Evolutionary conservation across 2,113 vertebrate species (phyloP).

Genomic region (Eulacestoma nigropectus): DNA sequence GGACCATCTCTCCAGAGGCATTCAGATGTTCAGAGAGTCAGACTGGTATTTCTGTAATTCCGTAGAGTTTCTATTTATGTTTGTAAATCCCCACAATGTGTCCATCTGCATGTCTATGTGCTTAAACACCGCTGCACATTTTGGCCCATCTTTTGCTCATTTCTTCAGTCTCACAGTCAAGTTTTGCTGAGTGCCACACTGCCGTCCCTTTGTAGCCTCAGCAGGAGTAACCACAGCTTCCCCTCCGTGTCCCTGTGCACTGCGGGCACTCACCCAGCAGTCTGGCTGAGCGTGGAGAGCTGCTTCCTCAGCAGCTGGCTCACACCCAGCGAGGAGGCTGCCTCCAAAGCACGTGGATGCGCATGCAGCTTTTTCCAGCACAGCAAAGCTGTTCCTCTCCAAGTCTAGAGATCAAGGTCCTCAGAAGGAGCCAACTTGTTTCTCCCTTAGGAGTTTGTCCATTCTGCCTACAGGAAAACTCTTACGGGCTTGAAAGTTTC

Average conservation of each 20-base stretch:
- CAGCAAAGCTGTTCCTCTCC: not conserved
- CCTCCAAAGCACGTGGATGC: conserved; percentile 17
- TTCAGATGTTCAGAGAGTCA: not conserved
- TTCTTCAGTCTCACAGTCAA: not conserved
- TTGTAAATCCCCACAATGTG: not conserved
- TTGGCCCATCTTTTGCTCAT: not conserved
- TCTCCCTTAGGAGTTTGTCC: not conserved
- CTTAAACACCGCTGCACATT: not conserved
- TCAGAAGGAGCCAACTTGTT: not conserved
- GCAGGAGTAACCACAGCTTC: not conserved
- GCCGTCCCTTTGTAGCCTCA: rapidly evolving
- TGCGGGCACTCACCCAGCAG: not conserved
- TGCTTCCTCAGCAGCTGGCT: conserved; percentile 50
- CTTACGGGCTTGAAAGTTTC: not conserved
- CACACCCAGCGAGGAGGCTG: not conserved
- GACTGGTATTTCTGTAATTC: not conserved
- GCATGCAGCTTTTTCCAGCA: conserved; percentile 14
- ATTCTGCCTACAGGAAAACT: not conserved
- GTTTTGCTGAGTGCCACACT: not conserved
- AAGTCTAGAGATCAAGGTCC: not conserved
- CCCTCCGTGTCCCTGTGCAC: not conserved
- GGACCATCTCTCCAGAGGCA: not conserved
- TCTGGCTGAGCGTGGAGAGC: not conserved
- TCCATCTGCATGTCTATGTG: not conserved
- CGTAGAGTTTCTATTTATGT: not conserved